Evolutionary conservation across 2,797 vertebrate genomes (phyloP).

Genomic region (Onychomys torridus): DNA sequence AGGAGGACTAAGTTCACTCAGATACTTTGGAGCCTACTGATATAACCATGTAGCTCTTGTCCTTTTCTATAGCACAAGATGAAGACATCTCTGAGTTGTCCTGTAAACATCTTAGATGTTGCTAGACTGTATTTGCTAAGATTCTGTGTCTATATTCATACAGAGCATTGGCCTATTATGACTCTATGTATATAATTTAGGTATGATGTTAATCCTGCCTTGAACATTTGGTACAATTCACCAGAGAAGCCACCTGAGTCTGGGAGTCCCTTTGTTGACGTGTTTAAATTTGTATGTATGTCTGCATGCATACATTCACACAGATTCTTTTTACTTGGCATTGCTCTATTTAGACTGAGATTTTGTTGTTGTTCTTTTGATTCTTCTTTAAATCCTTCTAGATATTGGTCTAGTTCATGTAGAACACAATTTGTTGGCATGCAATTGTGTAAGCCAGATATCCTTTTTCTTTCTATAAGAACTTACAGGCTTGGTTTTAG

Average conservation of each 20-base stretch:
- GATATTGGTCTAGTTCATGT: background rate
- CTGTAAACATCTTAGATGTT: background rate
- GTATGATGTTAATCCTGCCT: background rate
- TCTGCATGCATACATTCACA: background rate
- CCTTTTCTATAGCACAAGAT: background rate
- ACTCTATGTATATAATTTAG: background rate
- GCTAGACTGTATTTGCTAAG: background rate
- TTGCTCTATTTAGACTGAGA: background rate
- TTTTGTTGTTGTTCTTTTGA: background rate
- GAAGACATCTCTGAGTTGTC: background rate
- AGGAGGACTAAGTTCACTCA: background rate
- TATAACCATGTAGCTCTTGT: background rate
- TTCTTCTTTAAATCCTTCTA: background rate
- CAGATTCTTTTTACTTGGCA: background rate
- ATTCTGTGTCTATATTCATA: background rate
- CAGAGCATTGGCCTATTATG: background rate
- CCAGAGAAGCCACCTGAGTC: background rate
- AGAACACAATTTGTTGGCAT: background rate
- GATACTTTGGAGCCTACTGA: background rate
- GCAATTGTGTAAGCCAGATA: background rate
- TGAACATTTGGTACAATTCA: constrained; percentile 4
- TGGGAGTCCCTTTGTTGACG: background rate
- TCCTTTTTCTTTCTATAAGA: background rate
- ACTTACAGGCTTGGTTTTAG: background rate
- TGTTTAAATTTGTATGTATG: background rate